Evolutionary conservation across 2,888 invertebrate species (phyloP).

Genomic region (Gisinianus flammeolus): DNA sequence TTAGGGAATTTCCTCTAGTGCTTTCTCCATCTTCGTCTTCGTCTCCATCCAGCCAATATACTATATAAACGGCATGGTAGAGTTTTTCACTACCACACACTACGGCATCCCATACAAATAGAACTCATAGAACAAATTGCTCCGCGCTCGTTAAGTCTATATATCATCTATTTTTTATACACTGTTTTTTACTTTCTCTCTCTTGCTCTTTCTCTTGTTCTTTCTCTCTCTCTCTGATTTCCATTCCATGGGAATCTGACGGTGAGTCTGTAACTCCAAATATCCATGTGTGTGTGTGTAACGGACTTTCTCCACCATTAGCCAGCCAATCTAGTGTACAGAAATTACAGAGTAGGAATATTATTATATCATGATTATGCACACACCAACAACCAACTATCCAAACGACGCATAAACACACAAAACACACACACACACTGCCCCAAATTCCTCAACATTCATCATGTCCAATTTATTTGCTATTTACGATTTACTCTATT

Average conservation of each 20-base stretch:
- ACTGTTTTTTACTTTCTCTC: neutral
- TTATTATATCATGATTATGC: too few relatives aligned
- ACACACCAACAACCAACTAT: neutral
- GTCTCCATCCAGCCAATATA: too few relatives aligned
- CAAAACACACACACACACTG: neutral
- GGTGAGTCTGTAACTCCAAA: neutral
- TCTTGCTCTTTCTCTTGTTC: neutral
- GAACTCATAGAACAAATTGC: neutral
- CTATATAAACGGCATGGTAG: too few relatives aligned
- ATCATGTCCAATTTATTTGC: neutral
- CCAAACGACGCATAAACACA: neutral
- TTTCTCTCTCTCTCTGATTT: too few relatives aligned
- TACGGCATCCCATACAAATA: too few relatives aligned
- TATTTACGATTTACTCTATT: too few relatives aligned
- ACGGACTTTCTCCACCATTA: neutral
- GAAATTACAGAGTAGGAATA: neutral
- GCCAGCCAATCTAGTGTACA: neutral
- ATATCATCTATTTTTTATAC: neutral
- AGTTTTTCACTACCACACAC: too few relatives aligned
- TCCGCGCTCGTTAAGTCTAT: neutral
- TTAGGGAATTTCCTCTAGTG: slow-evolving; percentile 25
- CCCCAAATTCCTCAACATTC: neutral
- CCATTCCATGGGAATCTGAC: neutral
- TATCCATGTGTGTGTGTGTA: neutral
- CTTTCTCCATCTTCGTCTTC: too few relatives aligned